Base-by-base conservation (phyloP, 2,888 invertebrate genomes). In the Dasysyrphus tricinctus region DNA sequence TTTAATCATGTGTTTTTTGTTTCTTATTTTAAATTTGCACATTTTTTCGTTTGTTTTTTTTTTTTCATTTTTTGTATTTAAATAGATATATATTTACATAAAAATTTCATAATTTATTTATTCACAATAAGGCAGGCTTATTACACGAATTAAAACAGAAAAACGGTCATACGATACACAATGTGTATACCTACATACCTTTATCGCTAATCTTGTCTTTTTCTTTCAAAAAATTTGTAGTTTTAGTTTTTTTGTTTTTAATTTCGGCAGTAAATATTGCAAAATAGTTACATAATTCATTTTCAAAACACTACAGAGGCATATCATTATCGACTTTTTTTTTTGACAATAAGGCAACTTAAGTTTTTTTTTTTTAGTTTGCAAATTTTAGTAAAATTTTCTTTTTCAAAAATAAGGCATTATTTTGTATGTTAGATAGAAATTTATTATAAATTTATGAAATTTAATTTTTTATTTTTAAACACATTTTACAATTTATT, bases 41-140 rank as follows among this genome's bases (percentile, higher is more conserved):
- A 70, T 70, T 75, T 49, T 67, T 34, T 61, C 61, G 14, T 39
- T 63, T 42, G 42, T 61, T 42, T 24, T 74, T 73, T 12, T n/a
- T 63, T 63, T 29, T 32, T 65, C 14, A 42, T 44, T 49, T 67
- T 5, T 8, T 51, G n/a, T n/a, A n/a, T 51, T 39, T 54, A n/a
- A 42, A 49, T 63, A 76, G 24, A 73, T 12, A 16, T 74, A 57
- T 85, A 81, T 81, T 69, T 86, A 86, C 84, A 85, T 70, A 69
- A 69, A 69, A 1, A 44, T 75, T 67, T 61, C 37, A 56, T 32
- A 77, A 67, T 78, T 74, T 79, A 82, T 79, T 79, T 77, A 82
- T 73, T 75, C 82, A 86, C 86, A 86, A 82, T 86, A 82, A 86
- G 86, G 86, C 86, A 82, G 75, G 61, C 77, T 73, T 32, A 73